phyloP scores from a whole-genome alignment of 2,888 invertebrate genomes.

The Hydropsyche betteni region DNA sequence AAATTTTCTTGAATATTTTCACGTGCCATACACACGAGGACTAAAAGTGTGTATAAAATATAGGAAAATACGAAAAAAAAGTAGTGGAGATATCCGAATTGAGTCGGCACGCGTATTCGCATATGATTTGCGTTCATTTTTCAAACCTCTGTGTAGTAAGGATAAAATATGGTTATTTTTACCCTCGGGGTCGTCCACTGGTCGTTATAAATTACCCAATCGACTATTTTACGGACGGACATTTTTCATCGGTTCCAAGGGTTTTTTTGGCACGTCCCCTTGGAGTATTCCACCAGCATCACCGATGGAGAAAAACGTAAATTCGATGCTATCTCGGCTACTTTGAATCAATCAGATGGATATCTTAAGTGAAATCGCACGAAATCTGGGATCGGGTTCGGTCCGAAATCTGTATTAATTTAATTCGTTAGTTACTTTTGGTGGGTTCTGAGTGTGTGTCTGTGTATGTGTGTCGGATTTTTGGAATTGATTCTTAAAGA shows the following conservation, averaged over 20 bases:
- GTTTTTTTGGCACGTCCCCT: conserved; percentile 8
- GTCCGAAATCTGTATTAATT: no score
- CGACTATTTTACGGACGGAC: conserved; percentile 35
- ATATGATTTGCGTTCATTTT: conserved; percentile 27
- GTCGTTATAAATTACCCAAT: conserved; percentile 37
- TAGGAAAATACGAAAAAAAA: conserved; percentile 1
- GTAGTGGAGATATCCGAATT: conserved; percentile 19
- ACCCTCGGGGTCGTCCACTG: conserved; percentile 15
- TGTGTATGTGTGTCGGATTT: no score
- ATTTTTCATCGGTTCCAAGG: conserved; percentile 28
- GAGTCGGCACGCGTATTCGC: conserved; percentile 22
- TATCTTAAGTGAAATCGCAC: conserved; percentile 18
- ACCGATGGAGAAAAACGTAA: not conserved
- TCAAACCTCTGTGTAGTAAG: not conserved
- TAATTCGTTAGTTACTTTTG: no score
- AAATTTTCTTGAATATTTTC: no score
- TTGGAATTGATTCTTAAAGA: no score
- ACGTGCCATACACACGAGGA: no score
- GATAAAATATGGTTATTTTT: conserved; percentile 28
- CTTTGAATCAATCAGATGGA: conserved; percentile 21
- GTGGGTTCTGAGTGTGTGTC: no score
- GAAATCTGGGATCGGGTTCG: not conserved
- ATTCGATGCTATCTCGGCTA: not conserved
- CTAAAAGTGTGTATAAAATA: no score
- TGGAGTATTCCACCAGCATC: not conserved